Conservation (phyloP, 2,113 vertebrate genomes). For the Ophthalmolycus amberensis region DNA sequence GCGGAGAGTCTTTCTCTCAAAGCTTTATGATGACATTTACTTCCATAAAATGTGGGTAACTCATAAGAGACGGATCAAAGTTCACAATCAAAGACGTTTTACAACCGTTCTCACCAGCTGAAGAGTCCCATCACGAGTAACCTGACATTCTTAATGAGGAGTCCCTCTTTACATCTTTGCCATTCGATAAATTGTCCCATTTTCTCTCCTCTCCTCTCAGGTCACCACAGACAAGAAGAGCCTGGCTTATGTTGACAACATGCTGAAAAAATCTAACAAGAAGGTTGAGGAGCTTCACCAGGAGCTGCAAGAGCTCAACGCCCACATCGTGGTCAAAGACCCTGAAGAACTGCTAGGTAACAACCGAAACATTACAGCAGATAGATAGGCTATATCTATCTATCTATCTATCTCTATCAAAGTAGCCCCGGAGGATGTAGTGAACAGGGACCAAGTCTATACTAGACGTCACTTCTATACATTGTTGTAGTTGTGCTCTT, state of each 20-base stretch:
- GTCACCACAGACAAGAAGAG: conserved; percentile 99
- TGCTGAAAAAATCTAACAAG: conserved; percentile 99
- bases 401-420: too few species aligned
- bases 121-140: not conserved
- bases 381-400: too few species aligned
- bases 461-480: not conserved
- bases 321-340: conserved; percentile 97
- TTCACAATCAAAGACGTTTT: not conserved
- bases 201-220: conserved; percentile 62
- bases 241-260: conserved; percentile 98
- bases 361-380: conserved; percentile 63
- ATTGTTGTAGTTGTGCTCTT: not conserved
- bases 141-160: not conserved
- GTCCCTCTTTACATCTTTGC: not conserved
- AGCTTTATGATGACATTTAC: not conserved
- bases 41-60: not conserved
- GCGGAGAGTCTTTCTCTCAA: not conserved
- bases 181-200: not conserved
- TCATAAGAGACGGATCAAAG: not conserved
- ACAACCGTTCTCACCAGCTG: not conserved
- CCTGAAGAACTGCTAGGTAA: conserved; percentile 96
- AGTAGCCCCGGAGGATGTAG: not conserved
- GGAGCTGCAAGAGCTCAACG: conserved; percentile 96
- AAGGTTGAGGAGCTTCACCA: conserved; percentile 98
- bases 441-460: conserved; percentile 25